Evolutionary conservation across 1,140 invertebrate genomes (phyloP).

Genomic region (Pogonomyrmex barbatus): DNA sequence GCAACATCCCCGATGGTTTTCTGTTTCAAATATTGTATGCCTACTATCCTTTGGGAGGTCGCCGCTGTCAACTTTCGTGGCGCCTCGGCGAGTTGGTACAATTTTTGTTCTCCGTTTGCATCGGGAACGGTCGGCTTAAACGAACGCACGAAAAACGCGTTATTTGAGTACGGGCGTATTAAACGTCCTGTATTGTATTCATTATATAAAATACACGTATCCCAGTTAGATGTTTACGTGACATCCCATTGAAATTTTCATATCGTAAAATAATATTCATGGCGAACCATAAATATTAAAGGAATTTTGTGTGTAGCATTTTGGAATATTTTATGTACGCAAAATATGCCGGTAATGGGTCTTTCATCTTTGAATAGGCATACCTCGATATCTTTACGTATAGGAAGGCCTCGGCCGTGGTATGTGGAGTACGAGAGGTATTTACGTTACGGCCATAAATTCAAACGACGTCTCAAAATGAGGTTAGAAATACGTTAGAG

Average conservation of each 20-base stretch:
- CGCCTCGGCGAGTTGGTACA: slow-evolving; percentile 32
- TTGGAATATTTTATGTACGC: slow-evolving; percentile 51
- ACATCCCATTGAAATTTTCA: slow-evolving; percentile 2
- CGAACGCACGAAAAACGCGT: slow-evolving; percentile 12
- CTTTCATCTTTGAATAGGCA: slow-evolving; percentile 76
- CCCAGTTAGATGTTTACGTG: neutral
- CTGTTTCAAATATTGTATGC: slow-evolving; percentile 70
- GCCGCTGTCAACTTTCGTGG: slow-evolving; percentile 51
- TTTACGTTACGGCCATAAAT: slow-evolving; percentile 75
- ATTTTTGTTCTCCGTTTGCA: slow-evolving; percentile 53
- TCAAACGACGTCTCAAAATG: slow-evolving; percentile 72
- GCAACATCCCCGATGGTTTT: slow-evolving; percentile 61
- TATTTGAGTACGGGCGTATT: slow-evolving; percentile 51
- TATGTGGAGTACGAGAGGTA: slow-evolving; percentile 72
- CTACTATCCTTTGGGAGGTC: slow-evolving; percentile 51
- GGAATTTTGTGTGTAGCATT: slow-evolving; percentile 46
- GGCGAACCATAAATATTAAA: slow-evolving; percentile 26
- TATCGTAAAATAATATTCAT: slow-evolving; percentile 22
- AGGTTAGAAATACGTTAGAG: slow-evolving; percentile 73
- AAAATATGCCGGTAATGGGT: slow-evolving; percentile 61
- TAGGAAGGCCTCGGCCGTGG: slow-evolving; percentile 64
- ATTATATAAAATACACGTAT: neutral
- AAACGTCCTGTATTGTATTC: slow-evolving; percentile 7
- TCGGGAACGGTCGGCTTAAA: slow-evolving; percentile 57
- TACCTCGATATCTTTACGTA: slow-evolving; percentile 68